A percentile compares a stretch with the other conserved stretches of the same genome.
phyloP scores from a whole-genome alignment of 2,797 vertebrate genomes.

The Myiotriccus ornatus region DNA sequence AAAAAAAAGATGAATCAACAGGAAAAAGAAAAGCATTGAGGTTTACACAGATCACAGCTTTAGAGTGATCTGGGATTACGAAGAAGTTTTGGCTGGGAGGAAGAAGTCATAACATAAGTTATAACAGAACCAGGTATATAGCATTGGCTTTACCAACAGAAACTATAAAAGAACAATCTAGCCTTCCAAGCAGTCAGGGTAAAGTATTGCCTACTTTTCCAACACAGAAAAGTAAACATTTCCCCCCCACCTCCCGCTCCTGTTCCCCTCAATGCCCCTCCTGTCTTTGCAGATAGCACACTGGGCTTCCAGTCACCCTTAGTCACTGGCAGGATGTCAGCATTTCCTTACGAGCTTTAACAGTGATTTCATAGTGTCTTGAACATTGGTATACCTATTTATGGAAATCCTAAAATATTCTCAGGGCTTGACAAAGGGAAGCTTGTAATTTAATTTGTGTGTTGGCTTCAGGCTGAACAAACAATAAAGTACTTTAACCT shows the following conservation, averaged over 20 bases:
- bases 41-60: not conserved
- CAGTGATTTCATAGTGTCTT: not conserved
- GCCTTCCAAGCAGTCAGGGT: not conserved
- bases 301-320: not conserved
- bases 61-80: not conserved
- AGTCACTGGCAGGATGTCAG: not conserved
- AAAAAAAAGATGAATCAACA: not conserved
- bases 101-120: not conserved
- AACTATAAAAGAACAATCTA: not conserved
- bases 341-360: not conserved
- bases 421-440: not conserved
- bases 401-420: not conserved
- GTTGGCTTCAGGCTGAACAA: slow-evolving; percentile 10
- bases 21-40: not conserved
- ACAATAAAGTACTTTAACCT: not conserved
- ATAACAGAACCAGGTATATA: not conserved
- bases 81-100: not conserved
- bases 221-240: not conserved
- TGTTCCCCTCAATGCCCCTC: not conserved
- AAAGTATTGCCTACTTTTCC: not conserved
- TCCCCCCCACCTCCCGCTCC: not conserved
- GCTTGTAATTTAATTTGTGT: not conserved
- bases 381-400: not conserved
- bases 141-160: not conserved
- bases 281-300: not conserved